Percentiles rank a stretch among this genome's conserved stretches.
Evolutionary conservation across 2,113 vertebrate genomes (phyloP).

Genomic region (Pseudorhombus dupliciocellatus): DNA sequence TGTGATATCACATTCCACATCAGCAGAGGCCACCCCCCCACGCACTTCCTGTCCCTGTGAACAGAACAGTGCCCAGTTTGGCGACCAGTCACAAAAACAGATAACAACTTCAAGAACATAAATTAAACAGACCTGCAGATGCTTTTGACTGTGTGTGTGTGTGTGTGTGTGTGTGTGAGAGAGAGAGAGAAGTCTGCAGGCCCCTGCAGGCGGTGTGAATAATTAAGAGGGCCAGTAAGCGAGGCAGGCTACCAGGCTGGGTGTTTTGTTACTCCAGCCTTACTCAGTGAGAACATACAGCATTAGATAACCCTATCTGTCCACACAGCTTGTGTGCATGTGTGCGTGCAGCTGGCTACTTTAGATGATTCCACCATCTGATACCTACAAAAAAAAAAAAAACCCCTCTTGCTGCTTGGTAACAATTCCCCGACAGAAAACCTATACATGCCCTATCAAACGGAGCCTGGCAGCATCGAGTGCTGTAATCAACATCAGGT

Average conservation of each 20-base stretch:
- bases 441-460: constrained; percentile 62
- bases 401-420: constrained; percentile 52
- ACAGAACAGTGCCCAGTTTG: constrained; percentile 46
- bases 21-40: constrained; percentile 17
- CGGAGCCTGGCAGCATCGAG: constrained; percentile 41
- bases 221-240: constrained; percentile 69
- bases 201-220: constrained; percentile 70
- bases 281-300: constrained; percentile 64
- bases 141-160: constrained; percentile 32
- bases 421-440: constrained; percentile 67
- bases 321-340: constrained; percentile 29
- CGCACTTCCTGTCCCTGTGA: constrained; percentile 41
- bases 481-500: constrained; percentile 29
- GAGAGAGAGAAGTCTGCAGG: constrained; percentile 36
- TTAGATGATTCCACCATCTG: constrained; percentile 73
- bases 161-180: neutral
- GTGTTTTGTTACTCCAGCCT: constrained; percentile 74
- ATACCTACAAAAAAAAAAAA: constrained; percentile 54
- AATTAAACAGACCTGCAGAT: constrained; percentile 70
- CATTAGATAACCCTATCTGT: constrained; percentile 70
- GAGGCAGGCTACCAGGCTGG: constrained; percentile 59
- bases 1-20: constrained; percentile 58
- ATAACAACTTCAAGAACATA: constrained; percentile 57
- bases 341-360: constrained; percentile 54
- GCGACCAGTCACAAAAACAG: constrained; percentile 56